A percentile compares a stretch with the other conserved stretches of the same genome.
Conservation (phyloP, 2,113 vertebrate genomes). For the Phrynocephalus versicolor region DNA sequence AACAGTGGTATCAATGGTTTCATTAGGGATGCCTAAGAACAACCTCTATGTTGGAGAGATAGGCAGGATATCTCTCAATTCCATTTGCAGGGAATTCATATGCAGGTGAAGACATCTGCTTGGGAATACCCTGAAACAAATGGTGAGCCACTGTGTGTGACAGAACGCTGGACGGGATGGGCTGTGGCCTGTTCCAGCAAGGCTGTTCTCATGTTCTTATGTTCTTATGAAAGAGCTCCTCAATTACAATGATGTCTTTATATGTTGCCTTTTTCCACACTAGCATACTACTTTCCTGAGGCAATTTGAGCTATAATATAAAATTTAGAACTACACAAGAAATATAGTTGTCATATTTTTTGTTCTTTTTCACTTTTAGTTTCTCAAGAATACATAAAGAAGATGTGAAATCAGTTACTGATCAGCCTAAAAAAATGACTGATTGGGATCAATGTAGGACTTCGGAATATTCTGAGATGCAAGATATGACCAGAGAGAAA, state of each 20-base stretch:
- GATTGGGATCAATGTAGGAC: constrained; percentile 6
- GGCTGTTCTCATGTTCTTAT: no score
- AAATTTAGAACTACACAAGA: not conserved
- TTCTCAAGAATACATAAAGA: constrained; percentile 14
- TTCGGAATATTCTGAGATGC: not conserved
- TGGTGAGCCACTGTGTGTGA: no score
- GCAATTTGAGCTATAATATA: not conserved
- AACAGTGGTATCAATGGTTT: no score
- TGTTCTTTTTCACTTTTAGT: constrained; percentile 30
- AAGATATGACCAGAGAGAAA: constrained; percentile 2
- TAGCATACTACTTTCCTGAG: not conserved
- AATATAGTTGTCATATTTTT: not conserved
- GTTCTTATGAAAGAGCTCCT: not conserved
- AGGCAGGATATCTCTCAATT: no score
- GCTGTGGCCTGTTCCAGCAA: no score
- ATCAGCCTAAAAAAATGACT: not conserved
- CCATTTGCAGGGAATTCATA: no score
- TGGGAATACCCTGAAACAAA: no score
- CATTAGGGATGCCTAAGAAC: no score
- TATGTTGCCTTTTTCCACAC: not conserved
- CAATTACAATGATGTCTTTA: not conserved
- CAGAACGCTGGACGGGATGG: no score
- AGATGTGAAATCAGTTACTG: not conserved
- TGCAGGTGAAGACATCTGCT: no score
- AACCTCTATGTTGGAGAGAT: no score